Conservation (phyloP, 1,140 invertebrate genomes). For the Lethrus apterus region DNA sequence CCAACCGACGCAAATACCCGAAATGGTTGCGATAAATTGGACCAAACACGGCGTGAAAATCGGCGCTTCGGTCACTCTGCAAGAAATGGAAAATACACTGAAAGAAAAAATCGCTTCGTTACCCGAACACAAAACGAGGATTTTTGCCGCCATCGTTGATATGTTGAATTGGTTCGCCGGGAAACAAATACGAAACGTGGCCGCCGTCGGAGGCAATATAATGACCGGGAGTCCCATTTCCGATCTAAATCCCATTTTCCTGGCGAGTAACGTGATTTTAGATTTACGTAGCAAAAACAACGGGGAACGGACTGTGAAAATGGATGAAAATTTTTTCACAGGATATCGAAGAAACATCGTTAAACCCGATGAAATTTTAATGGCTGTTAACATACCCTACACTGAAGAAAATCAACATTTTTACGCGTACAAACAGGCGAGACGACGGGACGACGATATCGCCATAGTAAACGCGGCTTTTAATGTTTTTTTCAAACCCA, state of each 20-base stretch:
- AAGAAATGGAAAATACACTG: constrained; percentile 60
- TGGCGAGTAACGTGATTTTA: constrained; percentile 60
- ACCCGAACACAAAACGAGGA: constrained; percentile 57
- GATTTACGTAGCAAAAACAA: constrained; percentile 49
- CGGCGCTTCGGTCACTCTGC: constrained; percentile 73
- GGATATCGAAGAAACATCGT: constrained; percentile 78
- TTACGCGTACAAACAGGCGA: constrained; percentile 86
- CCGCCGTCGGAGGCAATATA: constrained; percentile 84
- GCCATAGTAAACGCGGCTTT: constrained; percentile 88
- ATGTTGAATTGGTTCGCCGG: constrained; percentile 95
- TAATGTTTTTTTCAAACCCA: constrained; percentile 53
- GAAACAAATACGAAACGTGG: constrained; percentile 81
- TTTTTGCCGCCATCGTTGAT: constrained; percentile 66
- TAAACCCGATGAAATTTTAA: constrained; percentile 67
- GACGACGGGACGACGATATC: constrained; percentile 88
- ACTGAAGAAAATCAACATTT: constrained; percentile 66
- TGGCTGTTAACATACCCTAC: constrained; percentile 60
- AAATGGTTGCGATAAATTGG: constrained; percentile 56
- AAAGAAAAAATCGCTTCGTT: constrained; percentile 49
- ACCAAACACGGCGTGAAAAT: constrained; percentile 55
- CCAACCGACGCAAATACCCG: constrained; percentile 62
- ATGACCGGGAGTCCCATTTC: constrained; percentile 96
- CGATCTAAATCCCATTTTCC: constrained; percentile 87
- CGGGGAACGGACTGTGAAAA: constrained; percentile 53
- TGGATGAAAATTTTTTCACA: constrained; percentile 82